Conservation (phyloP, 2,113 vertebrate species). For the Charina bottae region DNA sequence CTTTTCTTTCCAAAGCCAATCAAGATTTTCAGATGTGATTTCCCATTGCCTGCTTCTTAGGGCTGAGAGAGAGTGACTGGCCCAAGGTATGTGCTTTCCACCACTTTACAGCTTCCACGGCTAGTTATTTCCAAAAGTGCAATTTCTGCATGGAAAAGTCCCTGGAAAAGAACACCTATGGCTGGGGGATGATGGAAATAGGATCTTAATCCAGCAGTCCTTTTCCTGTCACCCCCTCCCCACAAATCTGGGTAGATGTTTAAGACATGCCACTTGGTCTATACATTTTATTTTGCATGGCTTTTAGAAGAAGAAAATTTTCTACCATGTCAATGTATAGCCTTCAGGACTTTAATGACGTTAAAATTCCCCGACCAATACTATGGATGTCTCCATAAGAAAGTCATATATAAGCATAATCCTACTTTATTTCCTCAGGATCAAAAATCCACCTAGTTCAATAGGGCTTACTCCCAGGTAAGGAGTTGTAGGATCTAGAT, state of each 20-base stretch:
- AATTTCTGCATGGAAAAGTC: not conserved
- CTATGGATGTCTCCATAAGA: not conserved
- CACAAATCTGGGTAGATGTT: not conserved
- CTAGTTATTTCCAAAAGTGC: not conserved
- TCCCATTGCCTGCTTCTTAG: not conserved
- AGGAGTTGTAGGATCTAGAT: not conserved
- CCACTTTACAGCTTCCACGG: not conserved
- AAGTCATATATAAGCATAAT: not conserved
- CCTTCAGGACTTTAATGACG: not conserved
- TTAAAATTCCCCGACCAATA: not conserved
- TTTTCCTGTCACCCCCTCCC: not conserved
- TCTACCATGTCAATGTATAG: not conserved
- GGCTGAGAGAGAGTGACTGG: not conserved
- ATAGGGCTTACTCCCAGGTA: not conserved
- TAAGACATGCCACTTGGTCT: not conserved
- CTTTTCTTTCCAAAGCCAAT: not conserved
- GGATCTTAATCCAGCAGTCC: not conserved
- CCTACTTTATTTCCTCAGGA: not conserved
- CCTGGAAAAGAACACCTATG: not conserved
- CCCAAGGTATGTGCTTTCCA: not conserved
- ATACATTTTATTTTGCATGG: not conserved
- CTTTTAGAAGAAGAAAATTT: not conserved
- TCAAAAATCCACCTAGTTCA: not conserved
- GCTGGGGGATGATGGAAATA: not conserved
- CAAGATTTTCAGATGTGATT: not conserved